Base-by-base conservation (phyloP, 1,140 invertebrate genomes). In the Drosophila ficusphila region DNA sequence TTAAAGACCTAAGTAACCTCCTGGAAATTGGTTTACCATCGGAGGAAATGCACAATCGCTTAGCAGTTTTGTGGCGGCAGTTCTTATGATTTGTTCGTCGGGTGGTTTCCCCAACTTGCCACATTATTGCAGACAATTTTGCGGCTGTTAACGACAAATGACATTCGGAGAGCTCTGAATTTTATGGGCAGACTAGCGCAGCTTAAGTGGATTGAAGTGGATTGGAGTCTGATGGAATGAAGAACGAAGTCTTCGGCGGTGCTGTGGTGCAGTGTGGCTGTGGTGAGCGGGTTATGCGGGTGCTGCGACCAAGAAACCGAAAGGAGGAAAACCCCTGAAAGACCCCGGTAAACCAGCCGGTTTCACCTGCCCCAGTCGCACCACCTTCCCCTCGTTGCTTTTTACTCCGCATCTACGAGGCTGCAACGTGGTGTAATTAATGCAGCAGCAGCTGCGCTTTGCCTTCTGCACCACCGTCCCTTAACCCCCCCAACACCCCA, bases 371-470 rank as follows among this genome's bases (percentile, higher is more conserved):
- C 27, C 64, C 27, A 23, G 58, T 12, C 19, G 23, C 38, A 29
- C 31, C 34, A 34, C 48, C 56, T 25, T 6, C 31, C 34, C 34
- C 36, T n/a, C 19, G 3, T 16, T 16, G 36, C 8, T n/a, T 2
- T 21, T 8, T 27, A 4, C 31, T 2, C 25, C 31, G 39, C 23
- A 34, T 14, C 25, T 12, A 34, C 44, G 31, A 36, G 19, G 16
- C 29, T 21, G 33, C 73, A 42, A 18, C 49, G 60, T 62, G 48
- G 78, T 88, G 82, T 88, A 88, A 88, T 88, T 88, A 88, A 88
- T 88, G 82, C 82, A 72, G 60, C 74, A 89, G 83, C 82, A 88
- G 82, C 82, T 88, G 82, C 83, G 82, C 73, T 83, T 83, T 83
- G 64, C 70, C 44, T 72, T 72, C 56, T 60, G 48, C 54, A 44